These are phyloP conservation scores for Bos taurus DNA, from an alignment of 2,113 vertebrate species.

Conservation along the genomic window ARS-UCD2.0 NC_037331.1:59238501-59239000, in stretches of 20 bases:
- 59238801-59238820: neutral
- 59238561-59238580: neutral
- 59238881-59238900: neutral
- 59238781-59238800: neutral
- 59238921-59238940: neutral
- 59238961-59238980: neutral
- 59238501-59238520: neutral
- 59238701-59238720: neutral
- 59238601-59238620: neutral
- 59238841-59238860: neutral
- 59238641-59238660: neutral
- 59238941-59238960: neutral
- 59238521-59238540: neutral
- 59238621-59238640: neutral
- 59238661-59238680: neutral
- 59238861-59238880: neutral
- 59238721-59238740: neutral
- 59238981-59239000: neutral
- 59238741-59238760: neutral
- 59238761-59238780: neutral
- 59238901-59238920: neutral
- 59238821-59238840: neutral
- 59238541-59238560: neutral
- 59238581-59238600: neutral
- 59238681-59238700: neutral